Conservation (phyloP, 2,113 vertebrate species). For the Ptychochromis oligacanthus region DNA sequence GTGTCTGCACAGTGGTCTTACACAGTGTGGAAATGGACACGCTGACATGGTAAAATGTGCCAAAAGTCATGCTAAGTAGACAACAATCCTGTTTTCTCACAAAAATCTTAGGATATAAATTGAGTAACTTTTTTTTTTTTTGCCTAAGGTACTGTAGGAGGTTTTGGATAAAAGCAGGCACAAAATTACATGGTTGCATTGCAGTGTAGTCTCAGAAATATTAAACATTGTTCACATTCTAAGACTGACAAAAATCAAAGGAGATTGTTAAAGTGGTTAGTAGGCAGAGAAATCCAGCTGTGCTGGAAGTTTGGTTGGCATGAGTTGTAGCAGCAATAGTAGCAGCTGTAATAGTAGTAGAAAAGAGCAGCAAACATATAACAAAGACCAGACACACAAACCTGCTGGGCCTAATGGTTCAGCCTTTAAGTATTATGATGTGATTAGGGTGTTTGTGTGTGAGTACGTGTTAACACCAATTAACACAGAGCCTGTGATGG, state of each 20-base stretch:
- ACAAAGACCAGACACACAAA: constrained; percentile 4
- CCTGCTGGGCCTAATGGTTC: constrained; percentile 10
- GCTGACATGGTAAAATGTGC: not conserved
- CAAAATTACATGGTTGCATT: not conserved
- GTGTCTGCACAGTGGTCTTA: not conserved
- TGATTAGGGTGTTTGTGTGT: not conserved
- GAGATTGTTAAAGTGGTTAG: constrained; percentile 3
- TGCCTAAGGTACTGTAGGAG: not conserved
- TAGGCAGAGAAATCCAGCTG: constrained; percentile 14
- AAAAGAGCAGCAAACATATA: constrained; percentile 19
- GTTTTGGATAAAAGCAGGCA: not conserved
- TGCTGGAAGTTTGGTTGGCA: constrained; percentile 8
- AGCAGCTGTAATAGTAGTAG: not conserved
- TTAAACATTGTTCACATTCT: not conserved
- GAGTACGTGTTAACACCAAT: not conserved
- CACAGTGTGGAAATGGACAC: not conserved
- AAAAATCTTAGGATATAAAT: not conserved
- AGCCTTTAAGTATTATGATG: constrained; percentile 7
- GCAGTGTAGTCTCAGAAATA: not conserved
- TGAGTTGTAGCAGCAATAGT: not conserved
- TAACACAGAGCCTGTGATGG: not conserved
- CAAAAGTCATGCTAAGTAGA: not conserved
- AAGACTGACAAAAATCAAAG: not conserved
- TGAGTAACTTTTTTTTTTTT: not conserved
- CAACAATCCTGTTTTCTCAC: not conserved